Base-by-base conservation (phyloP, 1,140 invertebrate species). In the Scaptomyza graminum region DNA sequence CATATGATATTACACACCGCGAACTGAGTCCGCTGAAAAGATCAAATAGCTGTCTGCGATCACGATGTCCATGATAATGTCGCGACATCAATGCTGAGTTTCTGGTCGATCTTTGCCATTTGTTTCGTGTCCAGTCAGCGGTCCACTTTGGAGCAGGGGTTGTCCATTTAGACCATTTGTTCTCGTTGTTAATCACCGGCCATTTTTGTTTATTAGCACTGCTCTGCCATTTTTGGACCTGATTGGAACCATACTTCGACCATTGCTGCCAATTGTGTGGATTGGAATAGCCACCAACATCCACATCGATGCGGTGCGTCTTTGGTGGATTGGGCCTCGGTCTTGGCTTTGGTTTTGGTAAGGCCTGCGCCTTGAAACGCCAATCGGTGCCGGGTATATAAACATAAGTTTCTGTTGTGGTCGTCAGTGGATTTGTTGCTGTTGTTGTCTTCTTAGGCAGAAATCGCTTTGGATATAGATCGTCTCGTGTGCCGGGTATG, bases 381-480 rank as follows among this genome's bases (percentile, higher is more conserved):
- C 82, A 87, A 51, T 87, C 49, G 0, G 84, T 87, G 5, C 84
- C 89, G 2, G 90, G 81, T 62, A 91, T 90, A 47, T 79, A 80
- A 3, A 88, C 69, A 50, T 62, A 68, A 0, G 72, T 54, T 8
- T 74, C 71, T 0, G 66, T 6, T 3, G 64, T 54, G 31, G 57
- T 64, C 28, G 73, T 70, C 28, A 66, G 57, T 0, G 85, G 89
- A 22, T 11, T 69, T 74, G 6, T 22, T 22, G 66, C 41, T 4
- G 84, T 84, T 0, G 89, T 84, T 8, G 79, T 71, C 44, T 18
- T 78, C 39, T 68, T 82, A 5, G 84, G 60, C 39, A 73, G n/a
- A 12, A 79, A 90, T 5, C 54, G 72, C 13, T 85, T 90, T 3
- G 90, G 90, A 37, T 90, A 82, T 0, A 90, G 49, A 67, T 91